Conservation (phyloP, 2,113 vertebrate species). For the Meles meles region DNA sequence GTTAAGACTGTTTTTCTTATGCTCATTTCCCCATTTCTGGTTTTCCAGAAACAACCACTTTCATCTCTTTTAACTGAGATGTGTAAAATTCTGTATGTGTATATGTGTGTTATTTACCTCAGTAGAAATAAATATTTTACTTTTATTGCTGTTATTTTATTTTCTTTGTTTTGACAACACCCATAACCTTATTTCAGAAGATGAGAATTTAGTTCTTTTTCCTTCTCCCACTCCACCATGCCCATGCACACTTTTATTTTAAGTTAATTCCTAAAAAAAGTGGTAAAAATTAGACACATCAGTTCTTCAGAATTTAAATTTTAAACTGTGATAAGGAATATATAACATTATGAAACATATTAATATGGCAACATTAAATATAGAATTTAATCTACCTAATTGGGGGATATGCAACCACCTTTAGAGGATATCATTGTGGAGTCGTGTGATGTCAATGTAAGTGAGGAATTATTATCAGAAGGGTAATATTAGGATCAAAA, state of each 20-base stretch:
- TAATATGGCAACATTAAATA: not conserved
- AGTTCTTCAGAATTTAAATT: not conserved
- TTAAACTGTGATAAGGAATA: not conserved
- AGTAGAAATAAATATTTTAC: not conserved
- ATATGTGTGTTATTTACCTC: not conserved
- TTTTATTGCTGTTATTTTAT: not conserved
- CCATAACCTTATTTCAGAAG: not conserved
- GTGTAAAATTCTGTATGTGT: not conserved
- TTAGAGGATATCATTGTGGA: not conserved
- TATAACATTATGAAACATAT: not conserved
- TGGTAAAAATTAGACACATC: not conserved
- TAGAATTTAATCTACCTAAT: not conserved
- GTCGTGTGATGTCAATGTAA: not conserved
- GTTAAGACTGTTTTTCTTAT: not conserved
- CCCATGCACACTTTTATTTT: not conserved
- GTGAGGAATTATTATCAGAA: not conserved
- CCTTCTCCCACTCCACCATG: not conserved
- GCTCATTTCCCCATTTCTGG: not conserved
- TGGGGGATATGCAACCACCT: not conserved
- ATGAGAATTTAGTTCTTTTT: not conserved
- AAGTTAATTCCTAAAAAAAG: not conserved
- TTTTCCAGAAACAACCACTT: not conserved
- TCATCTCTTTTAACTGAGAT: not conserved
- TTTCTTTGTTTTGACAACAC: not conserved
- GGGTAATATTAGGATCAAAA: not conserved